A percentile compares a stretch with the other conserved stretches of the same genome.
phyloP scores from a whole-genome alignment of 2,797 vertebrate species.

The Decapterus maruadsi region DNA sequence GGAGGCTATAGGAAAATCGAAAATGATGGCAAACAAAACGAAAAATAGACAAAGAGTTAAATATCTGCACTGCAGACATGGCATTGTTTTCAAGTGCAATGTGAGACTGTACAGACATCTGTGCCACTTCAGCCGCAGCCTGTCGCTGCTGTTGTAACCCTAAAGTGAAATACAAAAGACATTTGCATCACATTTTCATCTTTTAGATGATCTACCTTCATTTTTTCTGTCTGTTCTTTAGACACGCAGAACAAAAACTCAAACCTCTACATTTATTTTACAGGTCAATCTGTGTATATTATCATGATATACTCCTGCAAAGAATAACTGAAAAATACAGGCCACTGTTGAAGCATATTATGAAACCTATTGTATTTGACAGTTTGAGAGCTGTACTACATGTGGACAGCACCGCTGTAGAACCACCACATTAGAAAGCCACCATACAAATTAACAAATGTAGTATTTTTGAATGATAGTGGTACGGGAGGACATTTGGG shows the following conservation, averaged over 20 bases:
- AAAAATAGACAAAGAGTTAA: not conserved
- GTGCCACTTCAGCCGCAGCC: not conserved
- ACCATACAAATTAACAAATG: no score
- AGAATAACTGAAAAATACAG: not conserved
- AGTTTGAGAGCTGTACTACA: no score
- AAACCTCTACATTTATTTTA: no score
- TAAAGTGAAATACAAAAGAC: not conserved
- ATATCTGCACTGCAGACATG: not conserved
- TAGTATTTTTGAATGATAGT: not conserved
- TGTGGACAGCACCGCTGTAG: not conserved
- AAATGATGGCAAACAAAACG: not conserved
- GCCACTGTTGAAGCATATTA: not conserved
- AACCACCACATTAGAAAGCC: no score
- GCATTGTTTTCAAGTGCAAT: not conserved
- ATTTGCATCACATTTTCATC: no score
- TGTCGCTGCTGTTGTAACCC: not conserved
- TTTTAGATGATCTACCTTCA: no score
- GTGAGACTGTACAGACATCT: not conserved
- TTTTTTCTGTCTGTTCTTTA: no score
- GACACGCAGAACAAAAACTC: no score
- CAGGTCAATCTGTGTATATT: no score
- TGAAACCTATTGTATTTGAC: not conserved
- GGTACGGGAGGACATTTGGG: not conserved
- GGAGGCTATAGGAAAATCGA: not conserved
- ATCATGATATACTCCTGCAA: no score